Evolutionary conservation across 2,888 invertebrate genomes (phyloP), one percentile per base, ranked within the genome.

Genomic region (Sepiola atlantica): DNA sequence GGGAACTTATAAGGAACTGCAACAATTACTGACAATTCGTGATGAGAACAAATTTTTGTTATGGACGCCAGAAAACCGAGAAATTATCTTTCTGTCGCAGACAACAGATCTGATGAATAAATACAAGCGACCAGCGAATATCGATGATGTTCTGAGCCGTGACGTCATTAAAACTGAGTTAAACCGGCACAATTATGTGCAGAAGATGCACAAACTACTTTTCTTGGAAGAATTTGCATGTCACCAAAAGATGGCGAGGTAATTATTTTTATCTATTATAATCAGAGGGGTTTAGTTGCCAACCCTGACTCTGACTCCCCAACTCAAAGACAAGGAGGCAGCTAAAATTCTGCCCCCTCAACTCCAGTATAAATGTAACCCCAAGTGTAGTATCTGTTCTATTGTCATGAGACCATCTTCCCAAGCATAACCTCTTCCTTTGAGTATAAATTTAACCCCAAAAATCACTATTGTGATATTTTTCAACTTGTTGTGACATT

Each of bases 171-270:
- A 95, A 8, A 96, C 95, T 14, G 96, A 96, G 94, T 95, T 97
- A 54, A 97, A 97, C 95, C 94, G 95, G 55, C 96, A 97, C 95
- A 97, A 97, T 95, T 97, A 97, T 94, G 95, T 95, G 54, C 96
- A 96, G 95, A 97, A 97, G 95, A 97, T 97, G 97, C 97, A 97
- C 95, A 96, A 96, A 55, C 95, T 97, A 55, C 95, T 97, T 54
- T 95, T 97, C 55, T 94, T 97, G 93, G 97, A 97, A 94, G 97
- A 97, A 94, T 95, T 97, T 91, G 96, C 96, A 1, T 95, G 97
- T 90, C 96, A 96, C 94, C 96, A 96, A 90, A 96, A 97, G 55
- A 97, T 97, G 91, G 96, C 97, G 55, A 96, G 96, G 97, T 97
- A 94, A 94, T 45, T 8, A 45, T 45, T 45, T 45, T 45, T 45